Evolutionary conservation across 2,888 invertebrate genomes (phyloP), one percentile per base, ranked within the genome.

Genomic region (Andrena hattorfiana): DNA sequence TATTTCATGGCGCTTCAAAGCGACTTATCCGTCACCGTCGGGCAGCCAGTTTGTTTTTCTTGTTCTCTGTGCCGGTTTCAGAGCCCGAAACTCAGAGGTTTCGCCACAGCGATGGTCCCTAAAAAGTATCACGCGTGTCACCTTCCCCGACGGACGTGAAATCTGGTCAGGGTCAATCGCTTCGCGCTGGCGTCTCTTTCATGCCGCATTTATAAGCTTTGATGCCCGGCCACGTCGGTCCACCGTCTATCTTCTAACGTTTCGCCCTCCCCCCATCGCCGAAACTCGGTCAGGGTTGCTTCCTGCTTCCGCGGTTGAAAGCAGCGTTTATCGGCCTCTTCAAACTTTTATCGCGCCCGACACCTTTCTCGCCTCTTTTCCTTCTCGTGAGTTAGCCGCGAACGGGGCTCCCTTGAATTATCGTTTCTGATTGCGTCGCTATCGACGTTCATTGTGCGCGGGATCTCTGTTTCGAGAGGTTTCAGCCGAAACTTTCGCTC

Each of bases 251-350:
- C 74, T 79, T 42, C 51, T 60, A 67, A 77, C 35, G 48, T 68
- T 26, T 56, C 72, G 28, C 54, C 71, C 10, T 48, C 70, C 59
- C 28, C 20, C 8, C 56, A 6, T 10, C 26, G 10, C 13, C 28
- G 63, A 71, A 87, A 85, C 78, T 85, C 87, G 87, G 87, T 87
- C 87, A 87, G 77, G 87, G 87, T 79, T 84, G 71, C 60, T 73
- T 83, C 68, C 76, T 67, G 76, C 56, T 77, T 68, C 72, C 64
- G 67, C 62, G 28, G 72, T 51, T 60, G 66, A 73, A 67, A 70
- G 75, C 77, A 42, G 35, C 77, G 74, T 77, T 81, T 70, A 64
- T 77, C 63, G 74, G 56, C 64, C 48, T 80, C 75, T 73, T 62
- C 49, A 68, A 66, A 67, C 72, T 82, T 72, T 68, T 71, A 71